Percentiles rank a stretch among this genome's conserved stretches.
Evolutionary conservation across 2,113 vertebrate species (phyloP).

Genomic region (Strix aluco): DNA sequence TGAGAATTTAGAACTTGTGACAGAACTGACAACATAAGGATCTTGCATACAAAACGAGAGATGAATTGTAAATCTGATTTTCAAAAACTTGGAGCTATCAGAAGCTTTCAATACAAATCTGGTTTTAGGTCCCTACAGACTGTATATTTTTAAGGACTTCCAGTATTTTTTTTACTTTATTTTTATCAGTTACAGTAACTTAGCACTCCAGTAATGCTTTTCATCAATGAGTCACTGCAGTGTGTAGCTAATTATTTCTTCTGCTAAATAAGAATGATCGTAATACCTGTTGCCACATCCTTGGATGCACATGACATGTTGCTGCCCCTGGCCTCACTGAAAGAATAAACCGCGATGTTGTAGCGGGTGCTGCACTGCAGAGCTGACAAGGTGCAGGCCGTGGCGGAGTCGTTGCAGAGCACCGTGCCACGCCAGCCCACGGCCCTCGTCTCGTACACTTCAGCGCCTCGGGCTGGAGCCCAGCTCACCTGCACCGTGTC

Average conservation of each 20-base stretch:
- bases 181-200: neutral
- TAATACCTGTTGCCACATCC: constrained; percentile 81
- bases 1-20: neutral
- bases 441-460: constrained; percentile 85
- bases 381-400: constrained; percentile 84
- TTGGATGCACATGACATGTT: constrained; percentile 76
- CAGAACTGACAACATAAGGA: neutral
- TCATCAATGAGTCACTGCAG: neutral
- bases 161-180: neutral
- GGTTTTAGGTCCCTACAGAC: neutral
- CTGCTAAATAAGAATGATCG: fast-evolving
- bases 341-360: constrained; percentile 80
- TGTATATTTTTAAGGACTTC: neutral
- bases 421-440: constrained; percentile 14
- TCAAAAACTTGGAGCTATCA: neutral
- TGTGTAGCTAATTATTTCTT: neutral
- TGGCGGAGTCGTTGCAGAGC: constrained; percentile 83
- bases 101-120: neutral
- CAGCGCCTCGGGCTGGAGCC: constrained; percentile 85
- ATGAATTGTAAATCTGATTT: neutral
- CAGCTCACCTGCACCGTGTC: constrained; percentile 86
- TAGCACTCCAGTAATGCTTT: neutral
- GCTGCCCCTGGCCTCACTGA: constrained; percentile 84
- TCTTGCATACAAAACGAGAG: neutral
- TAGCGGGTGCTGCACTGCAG: constrained; percentile 83